Conservation (phyloP, 1,140 invertebrate species). For the Pantala flavescens region DNA sequence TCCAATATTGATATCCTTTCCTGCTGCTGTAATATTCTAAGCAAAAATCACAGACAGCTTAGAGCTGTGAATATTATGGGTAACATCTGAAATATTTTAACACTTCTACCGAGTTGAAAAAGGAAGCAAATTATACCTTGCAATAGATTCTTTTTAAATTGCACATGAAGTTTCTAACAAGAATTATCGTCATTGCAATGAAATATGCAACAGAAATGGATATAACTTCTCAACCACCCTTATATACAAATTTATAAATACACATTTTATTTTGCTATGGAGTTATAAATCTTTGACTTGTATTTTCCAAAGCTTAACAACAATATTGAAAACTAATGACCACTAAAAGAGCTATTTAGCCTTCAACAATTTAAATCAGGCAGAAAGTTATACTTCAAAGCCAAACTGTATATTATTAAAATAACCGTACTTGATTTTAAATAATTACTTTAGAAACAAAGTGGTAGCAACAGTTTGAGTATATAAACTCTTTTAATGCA, state of each 20-base stretch:
- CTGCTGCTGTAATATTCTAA: neutral
- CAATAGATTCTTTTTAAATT: neutral
- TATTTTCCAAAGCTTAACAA: conserved; percentile 1
- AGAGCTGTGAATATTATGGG: neutral
- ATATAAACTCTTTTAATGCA: neutral
- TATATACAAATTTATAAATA: conserved; percentile 11
- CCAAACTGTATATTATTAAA: neutral
- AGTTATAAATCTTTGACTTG: neutral
- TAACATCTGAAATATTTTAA: neutral
- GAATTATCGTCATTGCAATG: neutral
- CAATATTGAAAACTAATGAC: neutral
- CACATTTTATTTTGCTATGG: neutral
- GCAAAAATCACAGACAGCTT: neutral
- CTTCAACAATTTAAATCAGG: neutral
- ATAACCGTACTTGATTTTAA: neutral
- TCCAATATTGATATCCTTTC: no score
- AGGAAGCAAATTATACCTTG: neutral
- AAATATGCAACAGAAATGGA: neutral
- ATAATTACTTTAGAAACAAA: neutral
- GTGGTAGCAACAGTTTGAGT: neutral
- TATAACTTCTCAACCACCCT: neutral
- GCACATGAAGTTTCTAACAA: neutral
- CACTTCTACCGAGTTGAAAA: neutral
- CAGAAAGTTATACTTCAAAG: neutral
- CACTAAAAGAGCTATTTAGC: neutral